A percentile compares a stretch with the other conserved stretches of the same genome.
phyloP scores from a whole-genome alignment of 2,113 vertebrate species.

The Procavia capensis region DNA sequence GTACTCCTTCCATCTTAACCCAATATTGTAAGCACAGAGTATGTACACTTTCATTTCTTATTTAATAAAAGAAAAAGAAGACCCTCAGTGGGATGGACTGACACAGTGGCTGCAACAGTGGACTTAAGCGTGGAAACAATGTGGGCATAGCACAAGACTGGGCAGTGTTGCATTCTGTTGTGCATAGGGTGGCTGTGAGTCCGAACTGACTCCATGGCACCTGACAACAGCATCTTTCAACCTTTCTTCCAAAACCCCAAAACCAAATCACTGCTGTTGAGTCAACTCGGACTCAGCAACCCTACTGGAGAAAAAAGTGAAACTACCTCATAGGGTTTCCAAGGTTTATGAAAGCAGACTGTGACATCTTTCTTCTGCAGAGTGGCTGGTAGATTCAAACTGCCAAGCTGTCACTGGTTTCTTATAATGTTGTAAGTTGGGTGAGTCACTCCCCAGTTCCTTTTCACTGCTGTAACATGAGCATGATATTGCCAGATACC shows the following conservation, averaged over 20 bases:
- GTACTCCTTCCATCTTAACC: no score
- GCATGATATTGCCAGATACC: neutral
- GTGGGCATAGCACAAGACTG: no score
- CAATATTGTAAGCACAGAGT: no score
- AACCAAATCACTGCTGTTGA: neutral
- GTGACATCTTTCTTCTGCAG: neutral
- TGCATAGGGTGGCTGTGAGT: no score
- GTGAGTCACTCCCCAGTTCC: slow-evolving; percentile 32
- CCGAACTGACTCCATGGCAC: no score
- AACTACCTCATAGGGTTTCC: neutral
- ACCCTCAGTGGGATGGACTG: no score
- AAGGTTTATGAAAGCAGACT: neutral
- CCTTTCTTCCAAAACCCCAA: neutral
- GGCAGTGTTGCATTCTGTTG: no score
- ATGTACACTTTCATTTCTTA: no score
- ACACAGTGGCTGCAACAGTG: no score
- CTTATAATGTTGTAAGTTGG: neutral
- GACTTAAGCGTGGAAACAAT: no score
- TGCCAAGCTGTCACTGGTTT: neutral
- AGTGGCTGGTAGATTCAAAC: neutral
- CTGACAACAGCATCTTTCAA: no score
- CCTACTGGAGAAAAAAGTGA: neutral
- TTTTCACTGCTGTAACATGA: neutral
- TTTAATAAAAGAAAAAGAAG: no score
- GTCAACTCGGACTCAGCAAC: neutral